Evolutionary conservation across 2,113 vertebrate species (phyloP), one percentile per base, ranked within the genome.

Genomic region (Lethenteron camtschaticum): DNA sequence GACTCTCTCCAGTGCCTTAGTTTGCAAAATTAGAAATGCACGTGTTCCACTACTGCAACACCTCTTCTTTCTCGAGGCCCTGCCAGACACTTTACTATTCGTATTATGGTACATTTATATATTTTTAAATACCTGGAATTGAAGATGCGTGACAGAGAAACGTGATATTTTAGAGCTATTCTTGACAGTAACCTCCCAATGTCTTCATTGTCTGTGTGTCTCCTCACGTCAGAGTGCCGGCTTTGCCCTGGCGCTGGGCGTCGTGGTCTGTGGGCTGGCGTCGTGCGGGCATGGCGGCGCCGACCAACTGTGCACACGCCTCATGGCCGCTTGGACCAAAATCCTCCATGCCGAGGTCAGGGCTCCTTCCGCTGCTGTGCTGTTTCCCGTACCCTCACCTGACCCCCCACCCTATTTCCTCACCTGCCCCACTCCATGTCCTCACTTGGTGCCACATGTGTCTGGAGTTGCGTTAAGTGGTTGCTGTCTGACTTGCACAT

Each of bases 301-400:
- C 1, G 86, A 86, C 75, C 86, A 88, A 76, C 75, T 96, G 69
- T 80, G 82, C 11, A 82, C 81, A 74, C 84, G 77, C 60, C 80
- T 96, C n/a, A 80, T 90, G 72, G 78, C 84, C 60, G 80, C 85
- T 9, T 96, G 92, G 92, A 81, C 87, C 70, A 90, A 84, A 79
- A 85, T 80, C 73, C 75, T 90, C 12, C 79, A 95, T 59, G 76
- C 87, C 12, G 86, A 99, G 86, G 90, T 96, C 66, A 97, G 94
- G 85, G 85, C 2, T 82, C 86, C 77, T 84, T 90, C 16, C 41
- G 41, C 41, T 41, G 41, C 41, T 41, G 41, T 41, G 41, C 41
- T 41, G 41, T 41, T 41, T 41, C 41, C 41, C 41, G 41, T 41
- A 41, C 41, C 41, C 41, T 41, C 41, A 41, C 41, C 41, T 41